Evolutionary conservation across 1,140 invertebrate species (phyloP).

Genomic region (Triops longicaudatus): DNA sequence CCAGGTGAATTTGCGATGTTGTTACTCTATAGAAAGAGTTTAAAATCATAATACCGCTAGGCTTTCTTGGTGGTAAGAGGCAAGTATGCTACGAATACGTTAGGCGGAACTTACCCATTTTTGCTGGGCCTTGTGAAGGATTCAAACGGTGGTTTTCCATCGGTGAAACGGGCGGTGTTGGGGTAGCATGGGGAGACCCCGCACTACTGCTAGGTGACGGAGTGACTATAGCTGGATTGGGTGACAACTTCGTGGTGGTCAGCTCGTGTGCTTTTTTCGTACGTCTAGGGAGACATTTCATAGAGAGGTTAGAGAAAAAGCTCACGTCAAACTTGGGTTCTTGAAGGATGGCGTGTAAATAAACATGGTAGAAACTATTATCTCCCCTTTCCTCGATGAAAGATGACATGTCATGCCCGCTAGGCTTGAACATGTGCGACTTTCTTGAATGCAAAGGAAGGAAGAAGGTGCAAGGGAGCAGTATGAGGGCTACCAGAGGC

Average conservation of each 20-base stretch:
- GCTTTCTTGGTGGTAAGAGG: no score
- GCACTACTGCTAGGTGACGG: background rate
- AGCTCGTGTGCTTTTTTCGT: slow-evolving; percentile 5
- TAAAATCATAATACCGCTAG: no score
- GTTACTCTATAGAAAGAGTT: no score
- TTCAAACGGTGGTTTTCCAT: background rate
- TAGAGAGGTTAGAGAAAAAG: background rate
- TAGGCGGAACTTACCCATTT: background rate
- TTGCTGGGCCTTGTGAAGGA: background rate
- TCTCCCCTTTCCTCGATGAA: background rate
- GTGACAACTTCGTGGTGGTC: slow-evolving; percentile 13
- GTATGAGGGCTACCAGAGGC: background rate
- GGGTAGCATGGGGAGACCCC: background rate
- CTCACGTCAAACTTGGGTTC: background rate
- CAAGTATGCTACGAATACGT: no score
- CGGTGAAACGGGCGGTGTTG: background rate
- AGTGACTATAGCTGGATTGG: background rate
- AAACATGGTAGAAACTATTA: slow-evolving; percentile 3
- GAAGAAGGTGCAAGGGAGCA: background rate
- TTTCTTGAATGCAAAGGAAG: background rate
- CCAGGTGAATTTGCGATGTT: no score
- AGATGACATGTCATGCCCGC: background rate
- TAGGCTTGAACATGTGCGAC: background rate
- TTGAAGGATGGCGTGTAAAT: background rate
- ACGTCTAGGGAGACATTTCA: background rate